phyloP scores from a whole-genome alignment of 2,797 vertebrate genomes.

The Mallotus villosus region DNA sequence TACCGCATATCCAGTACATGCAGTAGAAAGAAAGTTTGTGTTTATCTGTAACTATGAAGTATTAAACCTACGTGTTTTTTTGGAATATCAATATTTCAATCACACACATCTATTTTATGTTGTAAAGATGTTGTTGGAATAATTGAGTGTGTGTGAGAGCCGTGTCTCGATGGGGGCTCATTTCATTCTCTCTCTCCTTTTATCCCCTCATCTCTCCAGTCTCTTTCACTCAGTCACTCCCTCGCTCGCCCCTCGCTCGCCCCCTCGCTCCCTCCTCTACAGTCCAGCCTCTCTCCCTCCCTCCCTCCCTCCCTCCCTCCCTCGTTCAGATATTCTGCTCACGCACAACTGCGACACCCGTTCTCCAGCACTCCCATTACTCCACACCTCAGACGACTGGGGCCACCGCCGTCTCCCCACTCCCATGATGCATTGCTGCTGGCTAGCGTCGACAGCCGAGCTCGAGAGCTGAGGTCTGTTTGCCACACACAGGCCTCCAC shows the following conservation, averaged over 20 bases:
- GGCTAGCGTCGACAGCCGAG: constrained; percentile 47
- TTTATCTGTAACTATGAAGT: not conserved
- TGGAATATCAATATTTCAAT: too few relatives aligned
- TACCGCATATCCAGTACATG: too few relatives aligned
- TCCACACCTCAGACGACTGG: constrained; percentile 84
- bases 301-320: constrained; percentile 68
- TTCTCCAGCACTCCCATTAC: constrained; percentile 88
- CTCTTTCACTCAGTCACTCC: constrained; percentile 6
- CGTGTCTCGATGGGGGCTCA: constrained; percentile 7
- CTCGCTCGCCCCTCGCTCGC: constrained; percentile 38
- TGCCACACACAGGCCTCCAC: too few relatives aligned
- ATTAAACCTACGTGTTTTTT: not conserved
- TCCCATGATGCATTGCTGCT: constrained; percentile 60
- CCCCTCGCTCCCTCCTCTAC: constrained; percentile 5
- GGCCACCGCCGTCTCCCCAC: constrained; percentile 76
- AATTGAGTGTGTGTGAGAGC: not conserved
- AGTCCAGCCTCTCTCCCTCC: not conserved
- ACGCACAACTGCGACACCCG: constrained; percentile 87
- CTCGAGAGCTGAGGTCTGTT: constrained; percentile 19
- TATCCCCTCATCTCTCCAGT: constrained; percentile 12
- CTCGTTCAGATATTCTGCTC: constrained; percentile 89
- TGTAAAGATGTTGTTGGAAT: not conserved
- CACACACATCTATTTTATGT: too few relatives aligned
- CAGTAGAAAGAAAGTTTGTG: not conserved
- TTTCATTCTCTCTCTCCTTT: constrained; percentile 11